A percentile compares a stretch with the other conserved stretches of the same genome.
Evolutionary conservation across 2,888 invertebrate species (phyloP).

Genomic region (Teleogryllus oceanicus): DNA sequence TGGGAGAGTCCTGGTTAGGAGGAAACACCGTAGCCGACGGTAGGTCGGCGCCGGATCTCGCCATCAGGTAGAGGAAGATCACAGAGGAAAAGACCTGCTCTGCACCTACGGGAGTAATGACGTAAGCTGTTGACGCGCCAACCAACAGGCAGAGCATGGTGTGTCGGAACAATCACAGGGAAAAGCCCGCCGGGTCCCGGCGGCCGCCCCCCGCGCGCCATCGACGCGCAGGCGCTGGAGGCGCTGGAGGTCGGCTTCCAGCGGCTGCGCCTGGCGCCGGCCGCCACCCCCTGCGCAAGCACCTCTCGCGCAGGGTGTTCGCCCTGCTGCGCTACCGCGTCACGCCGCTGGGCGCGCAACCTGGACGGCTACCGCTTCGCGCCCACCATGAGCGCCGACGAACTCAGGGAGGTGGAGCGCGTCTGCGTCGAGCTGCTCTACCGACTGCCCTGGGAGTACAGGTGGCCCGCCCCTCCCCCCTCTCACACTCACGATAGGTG

Average conservation of each 20-base stretch:
- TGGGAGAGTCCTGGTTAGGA: too few relatives aligned
- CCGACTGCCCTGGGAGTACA: neutral
- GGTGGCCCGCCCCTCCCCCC: neutral
- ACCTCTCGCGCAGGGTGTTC: neutral
- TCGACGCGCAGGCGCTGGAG: neutral
- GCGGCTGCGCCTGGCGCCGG: neutral
- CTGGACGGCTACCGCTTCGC: neutral
- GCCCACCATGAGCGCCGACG: neutral
- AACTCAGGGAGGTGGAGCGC: neutral
- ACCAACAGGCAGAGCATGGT: too few relatives aligned
- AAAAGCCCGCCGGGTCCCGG: too few relatives aligned
- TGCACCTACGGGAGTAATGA: too few relatives aligned
- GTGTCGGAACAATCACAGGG: too few relatives aligned
- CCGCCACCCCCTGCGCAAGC: neutral
- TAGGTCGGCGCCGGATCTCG: too few relatives aligned
- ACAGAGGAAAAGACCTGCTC: too few relatives aligned
- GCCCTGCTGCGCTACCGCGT: neutral
- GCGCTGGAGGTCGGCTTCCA: neutral
- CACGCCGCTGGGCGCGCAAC: neutral
- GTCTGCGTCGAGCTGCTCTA: neutral
- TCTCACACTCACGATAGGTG: neutral
- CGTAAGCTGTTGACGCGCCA: too few relatives aligned
- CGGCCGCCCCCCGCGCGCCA: too few relatives aligned
- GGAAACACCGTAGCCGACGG: too few relatives aligned
- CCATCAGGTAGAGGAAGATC: too few relatives aligned